Percentiles rank a stretch among this genome's conserved stretches.
Evolutionary conservation across 2,113 vertebrate species (phyloP).

Genomic region (Pomatorhinus ruficollis): DNA sequence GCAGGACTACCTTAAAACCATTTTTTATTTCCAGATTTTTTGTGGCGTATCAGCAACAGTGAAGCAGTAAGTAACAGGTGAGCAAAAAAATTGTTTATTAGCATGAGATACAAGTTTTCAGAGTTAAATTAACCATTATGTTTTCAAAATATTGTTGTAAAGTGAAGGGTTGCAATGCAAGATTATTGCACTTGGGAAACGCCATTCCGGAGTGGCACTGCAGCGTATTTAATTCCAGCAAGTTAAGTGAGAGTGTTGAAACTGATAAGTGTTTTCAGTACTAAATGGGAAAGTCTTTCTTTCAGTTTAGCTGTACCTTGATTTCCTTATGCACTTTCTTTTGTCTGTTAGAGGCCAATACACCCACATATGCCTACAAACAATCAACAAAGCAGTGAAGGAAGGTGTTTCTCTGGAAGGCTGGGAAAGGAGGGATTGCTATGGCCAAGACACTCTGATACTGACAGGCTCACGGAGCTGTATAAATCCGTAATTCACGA

Average conservation of each 20-base stretch:
- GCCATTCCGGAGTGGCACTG: neutral
- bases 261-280: neutral
- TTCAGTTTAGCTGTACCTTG: neutral
- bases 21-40: neutral
- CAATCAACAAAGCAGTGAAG: neutral
- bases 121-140: neutral
- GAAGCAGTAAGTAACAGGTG: neutral
- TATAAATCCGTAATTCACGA: neutral
- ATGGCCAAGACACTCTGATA: rapidly evolving
- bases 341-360: neutral
- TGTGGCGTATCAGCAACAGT: neutral
- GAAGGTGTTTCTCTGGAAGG: neutral
- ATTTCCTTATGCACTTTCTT: neutral
- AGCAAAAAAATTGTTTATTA: neutral
- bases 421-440: neutral
- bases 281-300: neutral
- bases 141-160: neutral
- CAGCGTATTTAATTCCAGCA: neutral
- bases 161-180: neutral
- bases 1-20: neutral
- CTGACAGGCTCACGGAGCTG: neutral
- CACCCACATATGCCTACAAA: neutral
- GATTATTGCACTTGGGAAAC: neutral
- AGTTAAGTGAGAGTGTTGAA: neutral
- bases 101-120: neutral